Evolutionary conservation across 1,140 invertebrate genomes (phyloP).

Genomic region (Mamestra configurata): DNA sequence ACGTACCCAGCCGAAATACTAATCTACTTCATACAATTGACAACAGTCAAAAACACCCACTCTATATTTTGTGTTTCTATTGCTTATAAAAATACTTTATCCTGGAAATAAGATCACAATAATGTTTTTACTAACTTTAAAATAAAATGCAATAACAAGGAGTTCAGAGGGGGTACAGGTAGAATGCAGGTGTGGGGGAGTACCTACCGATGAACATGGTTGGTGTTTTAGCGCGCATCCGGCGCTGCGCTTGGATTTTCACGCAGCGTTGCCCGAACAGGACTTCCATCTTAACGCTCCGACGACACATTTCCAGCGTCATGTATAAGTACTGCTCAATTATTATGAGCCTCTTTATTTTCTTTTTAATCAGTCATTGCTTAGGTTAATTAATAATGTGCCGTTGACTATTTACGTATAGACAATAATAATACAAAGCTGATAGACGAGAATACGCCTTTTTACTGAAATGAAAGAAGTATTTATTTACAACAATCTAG

Average conservation of each 20-base stretch:
- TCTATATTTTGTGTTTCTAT: no score
- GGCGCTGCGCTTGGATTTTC: slow-evolving; percentile 68
- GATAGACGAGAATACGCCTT: no score
- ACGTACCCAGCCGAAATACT: no score
- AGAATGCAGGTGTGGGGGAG: background rate
- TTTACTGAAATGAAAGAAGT: no score
- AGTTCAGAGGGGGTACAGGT: background rate
- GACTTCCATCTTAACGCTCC: slow-evolving; percentile 78
- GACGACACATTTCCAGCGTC: slow-evolving; percentile 65
- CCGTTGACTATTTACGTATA: background rate
- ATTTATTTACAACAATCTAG: no score
- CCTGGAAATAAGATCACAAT: no score
- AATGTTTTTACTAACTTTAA: background rate
- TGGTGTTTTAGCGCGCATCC: slow-evolving; percentile 75
- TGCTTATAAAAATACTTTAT: no score
- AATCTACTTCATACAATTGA: no score
- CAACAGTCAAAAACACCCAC: no score
- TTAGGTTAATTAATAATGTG: background rate
- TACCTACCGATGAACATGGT: slow-evolving; percentile 50
- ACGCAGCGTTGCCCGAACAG: slow-evolving; percentile 75
- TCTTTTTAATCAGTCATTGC: background rate
- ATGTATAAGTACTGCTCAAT: slow-evolving; percentile 55
- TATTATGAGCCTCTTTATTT: slow-evolving; percentile 42
- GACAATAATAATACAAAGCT: no score
- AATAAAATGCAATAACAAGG: background rate